Evolutionary conservation across 1,140 invertebrate genomes (phyloP), one percentile per base, ranked within the genome.

Genomic region (Drosophila tani): DNA sequence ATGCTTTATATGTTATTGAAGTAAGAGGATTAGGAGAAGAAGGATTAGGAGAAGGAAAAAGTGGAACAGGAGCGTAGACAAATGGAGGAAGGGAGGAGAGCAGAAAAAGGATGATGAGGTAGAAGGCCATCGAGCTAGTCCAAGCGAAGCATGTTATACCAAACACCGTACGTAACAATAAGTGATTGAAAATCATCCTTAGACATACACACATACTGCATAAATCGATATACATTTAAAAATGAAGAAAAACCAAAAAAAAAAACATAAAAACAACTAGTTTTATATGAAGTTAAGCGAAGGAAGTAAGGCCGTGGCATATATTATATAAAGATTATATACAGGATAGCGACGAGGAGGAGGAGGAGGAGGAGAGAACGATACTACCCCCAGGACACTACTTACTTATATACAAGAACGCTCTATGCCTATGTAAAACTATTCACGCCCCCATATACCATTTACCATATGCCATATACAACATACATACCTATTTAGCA

Each of bases 131-230:
- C 66, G 51, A 43, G 53, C 69, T 79, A 81, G 78, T 84, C 78
- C 81, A 88, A 81, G 84, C 81, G 56, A 81, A 79, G 77, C 78
- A 87, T 78, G 73, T 83, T 87, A 83, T 91, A 91, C 81, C 78
- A 91, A 91, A 91, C 88, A 91, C 88, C 88, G 88, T 91, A 91
- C 83, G 87, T 91, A 91, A 91, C 88, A 91, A 91, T 91, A 91
- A 91, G 88, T 91, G 88, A 91, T 91, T 91, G 73, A 91, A 91
- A 91, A 91, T 91, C 88, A 91, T 91, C 85, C 85, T 83, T 88
- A 88, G 84, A 84, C 85, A 84, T 88, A 88, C 63, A 77, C 56
- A 70, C 66, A 75, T 67, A 82, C 67, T 53, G 63, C 41, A 66
- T 59, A 68, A 56, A 81, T 78, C 74, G 51, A 84, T 82, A 81